Percentiles rank a stretch among this genome's conserved stretches.
Evolutionary conservation across 1,140 invertebrate species (phyloP).

Genomic region (Gryllus bimaculatus): DNA sequence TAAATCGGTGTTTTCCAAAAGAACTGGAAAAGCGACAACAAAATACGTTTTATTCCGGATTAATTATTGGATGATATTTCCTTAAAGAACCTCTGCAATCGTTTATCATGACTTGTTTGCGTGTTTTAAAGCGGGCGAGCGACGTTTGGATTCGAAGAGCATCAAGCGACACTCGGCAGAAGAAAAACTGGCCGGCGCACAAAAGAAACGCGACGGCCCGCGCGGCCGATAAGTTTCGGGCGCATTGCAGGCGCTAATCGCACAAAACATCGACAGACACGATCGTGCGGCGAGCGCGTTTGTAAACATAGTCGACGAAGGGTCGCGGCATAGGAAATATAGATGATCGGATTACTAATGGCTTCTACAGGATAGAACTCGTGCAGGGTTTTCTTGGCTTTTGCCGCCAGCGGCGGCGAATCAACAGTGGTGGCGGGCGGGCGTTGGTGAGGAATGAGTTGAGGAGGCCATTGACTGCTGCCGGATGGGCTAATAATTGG

Average conservation of each 20-base stretch:
- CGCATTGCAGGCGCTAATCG: background rate
- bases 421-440: too few species aligned
- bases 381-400: background rate
- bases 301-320: background rate
- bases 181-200: background rate
- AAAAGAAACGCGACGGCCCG: background rate
- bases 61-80: background rate
- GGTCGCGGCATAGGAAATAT: background rate
- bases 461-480: too few species aligned
- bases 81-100: background rate
- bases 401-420: too few species aligned
- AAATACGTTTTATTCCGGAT: background rate
- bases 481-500: too few species aligned
- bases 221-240: background rate
- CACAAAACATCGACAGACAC: background rate
- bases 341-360: background rate
- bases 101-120: background rate
- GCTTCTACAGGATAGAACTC: background rate
- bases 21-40: background rate
- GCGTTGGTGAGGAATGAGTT: too few species aligned
- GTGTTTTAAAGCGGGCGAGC: background rate
- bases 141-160: background rate
- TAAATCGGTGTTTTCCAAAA: too few species aligned
- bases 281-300: background rate
- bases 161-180: too few species aligned